Conservation (phyloP, 64 coral and sea anemone genomes). For the Astreopora myriophthalma region DNA sequence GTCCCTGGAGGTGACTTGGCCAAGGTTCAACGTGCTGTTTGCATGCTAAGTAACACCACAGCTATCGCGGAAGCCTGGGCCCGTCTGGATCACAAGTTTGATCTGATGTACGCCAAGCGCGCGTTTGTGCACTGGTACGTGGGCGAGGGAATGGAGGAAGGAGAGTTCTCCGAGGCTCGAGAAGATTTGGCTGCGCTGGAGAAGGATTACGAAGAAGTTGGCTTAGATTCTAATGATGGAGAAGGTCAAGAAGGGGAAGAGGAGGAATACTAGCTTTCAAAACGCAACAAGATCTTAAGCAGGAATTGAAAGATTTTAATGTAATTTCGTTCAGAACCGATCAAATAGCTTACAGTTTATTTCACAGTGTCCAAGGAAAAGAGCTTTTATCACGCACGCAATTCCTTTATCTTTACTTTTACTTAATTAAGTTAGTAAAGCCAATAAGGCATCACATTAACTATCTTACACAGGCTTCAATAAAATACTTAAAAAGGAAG, state of each 20-base stretch:
- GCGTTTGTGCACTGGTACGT: constrained; percentile 38
- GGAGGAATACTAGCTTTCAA: not conserved
- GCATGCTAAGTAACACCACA: constrained; percentile 41
- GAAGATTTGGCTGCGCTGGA: constrained; percentile 35
- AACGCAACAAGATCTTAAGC: no score
- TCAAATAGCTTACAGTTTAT: no score
- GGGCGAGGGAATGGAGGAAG: constrained; percentile 42
- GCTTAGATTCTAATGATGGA: not conserved
- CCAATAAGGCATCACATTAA: no score
- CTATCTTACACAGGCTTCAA: no score
- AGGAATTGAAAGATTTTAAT: no score
- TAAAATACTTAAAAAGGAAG: no score
- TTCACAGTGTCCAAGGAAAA: no score
- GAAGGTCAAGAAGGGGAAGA: constrained; percentile 1
- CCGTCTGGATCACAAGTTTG: constrained; percentile 46
- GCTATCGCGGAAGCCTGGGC: constrained; percentile 42
- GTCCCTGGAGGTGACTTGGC: constrained; percentile 33
- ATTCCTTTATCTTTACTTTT: no score
- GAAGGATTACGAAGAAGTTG: constrained; percentile 38
- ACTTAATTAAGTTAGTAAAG: no score
- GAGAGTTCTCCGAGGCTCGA: constrained; percentile 40
- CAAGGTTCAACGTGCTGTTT: constrained; percentile 25
- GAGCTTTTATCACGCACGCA: no score
- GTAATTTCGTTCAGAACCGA: no score
- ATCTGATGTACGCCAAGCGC: constrained; percentile 45